A percentile compares a stretch with the other conserved stretches of the same genome.
These are phyloP conservation scores for Podocnemis expansa DNA, from an alignment of 2,113 vertebrate species.

Conservation along the genomic window DNA sequence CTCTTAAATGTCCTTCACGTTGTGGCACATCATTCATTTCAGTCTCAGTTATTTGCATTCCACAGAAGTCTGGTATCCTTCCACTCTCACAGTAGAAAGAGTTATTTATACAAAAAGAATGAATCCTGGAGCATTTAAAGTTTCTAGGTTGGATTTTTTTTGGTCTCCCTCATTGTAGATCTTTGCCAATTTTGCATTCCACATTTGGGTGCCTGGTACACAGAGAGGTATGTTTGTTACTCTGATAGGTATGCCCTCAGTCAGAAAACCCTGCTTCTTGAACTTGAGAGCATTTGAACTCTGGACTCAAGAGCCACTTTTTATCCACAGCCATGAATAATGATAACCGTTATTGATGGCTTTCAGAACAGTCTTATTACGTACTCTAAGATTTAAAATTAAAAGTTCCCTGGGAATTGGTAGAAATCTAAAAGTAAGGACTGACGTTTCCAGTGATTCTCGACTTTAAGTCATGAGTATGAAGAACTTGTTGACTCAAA, in stretches of 20 bases:
- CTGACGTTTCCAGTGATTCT: background rate
- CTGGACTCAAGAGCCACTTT: background rate
- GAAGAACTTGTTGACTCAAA: background rate
- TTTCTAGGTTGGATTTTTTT: background rate
- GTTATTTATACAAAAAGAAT: background rate
- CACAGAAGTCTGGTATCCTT: background rate
- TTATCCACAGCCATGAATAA: background rate
- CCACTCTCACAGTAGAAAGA: background rate
- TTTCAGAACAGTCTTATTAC: background rate
- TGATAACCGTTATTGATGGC: background rate
- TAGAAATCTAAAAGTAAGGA: background rate
- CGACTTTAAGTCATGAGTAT: background rate
- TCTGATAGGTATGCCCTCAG: too few species aligned
- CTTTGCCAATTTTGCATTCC: background rate
- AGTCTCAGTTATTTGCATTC: background rate
- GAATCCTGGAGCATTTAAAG: background rate
- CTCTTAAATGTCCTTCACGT: background rate
- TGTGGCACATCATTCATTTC: background rate
- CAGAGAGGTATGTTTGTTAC: background rate
- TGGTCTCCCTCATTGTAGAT: background rate
- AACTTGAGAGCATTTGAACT: background rate
- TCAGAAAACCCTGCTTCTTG: background rate
- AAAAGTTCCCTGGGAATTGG: background rate
- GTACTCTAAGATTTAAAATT: background rate
- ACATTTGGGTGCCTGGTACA: background rate